Evolutionary conservation across 37 sponge, comb jelly and placozoan species (phyloP), one percentile per base, ranked within the genome.

Genomic region (Beroe ovata): DNA sequence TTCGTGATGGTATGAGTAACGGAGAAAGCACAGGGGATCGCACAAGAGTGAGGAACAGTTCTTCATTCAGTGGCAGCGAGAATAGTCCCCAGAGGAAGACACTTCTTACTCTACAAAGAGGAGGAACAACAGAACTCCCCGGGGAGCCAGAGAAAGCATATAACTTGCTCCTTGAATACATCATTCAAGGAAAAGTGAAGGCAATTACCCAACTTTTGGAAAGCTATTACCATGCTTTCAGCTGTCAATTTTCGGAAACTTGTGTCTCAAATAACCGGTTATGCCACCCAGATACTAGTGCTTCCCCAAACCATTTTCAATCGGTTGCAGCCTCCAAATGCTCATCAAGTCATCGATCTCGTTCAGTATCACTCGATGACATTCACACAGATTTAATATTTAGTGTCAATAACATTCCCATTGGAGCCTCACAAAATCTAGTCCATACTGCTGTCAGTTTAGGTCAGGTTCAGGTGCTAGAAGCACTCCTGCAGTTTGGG

Each of bases 81-180:
- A 77, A 54, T 19, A 77, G 84, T 40, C 84, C 84, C n/a, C 20
- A 77, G 26, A 30, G 54, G 8, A 42, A 11, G 8, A 42, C 20
- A n/a, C 25, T 42, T 32, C 84, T 77, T 2, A 66, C 69, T 18
- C 84, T 77, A 4, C 84, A 54, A 1, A n/a, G 84, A 1, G 84
- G 84, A 0, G 84, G 29, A 40, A n/a, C 84, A 42, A 77, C 84
- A 6, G 84, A 77, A n/a, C 41, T 77, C 22, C 84, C 84, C 14
- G 42, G 20, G 54, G 84, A 77, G 2, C 84, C 84, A 0, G 41
- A 42, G 54, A 42, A 77, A 23, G 84, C 84, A 4, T 77, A 36
- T 26, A 77, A 39, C 84, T 54, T 77, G 4, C 84, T 77, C 47
- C 47, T 42, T 4, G 54, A 39, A 21, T 25, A 77, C 47, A n/a